phyloP scores from a whole-genome alignment of 2,797 vertebrate species.

The Danio tinwini region DNA sequence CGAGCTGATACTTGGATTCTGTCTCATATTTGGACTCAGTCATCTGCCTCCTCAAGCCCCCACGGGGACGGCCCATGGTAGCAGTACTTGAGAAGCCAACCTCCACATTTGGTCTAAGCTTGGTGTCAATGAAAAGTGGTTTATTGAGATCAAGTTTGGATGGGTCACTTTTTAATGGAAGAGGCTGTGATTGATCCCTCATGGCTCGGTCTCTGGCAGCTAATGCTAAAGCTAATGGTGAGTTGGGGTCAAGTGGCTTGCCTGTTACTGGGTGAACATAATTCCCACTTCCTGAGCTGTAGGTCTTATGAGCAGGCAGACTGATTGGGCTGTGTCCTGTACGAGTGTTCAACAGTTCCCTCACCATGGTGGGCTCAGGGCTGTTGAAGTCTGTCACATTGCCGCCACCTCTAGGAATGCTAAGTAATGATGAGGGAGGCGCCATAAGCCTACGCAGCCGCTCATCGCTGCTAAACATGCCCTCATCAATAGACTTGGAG shows the following conservation, averaged over 20 bases:
- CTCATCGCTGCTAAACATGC: constrained; percentile 80
- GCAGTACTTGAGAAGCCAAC: constrained; percentile 76
- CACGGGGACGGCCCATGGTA: constrained; percentile 74
- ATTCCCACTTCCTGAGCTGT: constrained; percentile 70
- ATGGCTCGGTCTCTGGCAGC: constrained; percentile 88
- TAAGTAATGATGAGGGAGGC: constrained; percentile 72
- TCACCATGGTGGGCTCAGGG: constrained; percentile 72
- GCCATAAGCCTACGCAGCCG: constrained; percentile 75
- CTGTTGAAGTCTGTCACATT: constrained; percentile 79
- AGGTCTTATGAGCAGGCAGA: constrained; percentile 69
- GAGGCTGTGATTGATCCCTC: constrained; percentile 84
- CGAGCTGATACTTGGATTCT: constrained; percentile 73
- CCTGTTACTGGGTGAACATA: constrained; percentile 88
- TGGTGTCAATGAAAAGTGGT: constrained; percentile 89
- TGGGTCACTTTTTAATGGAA: constrained; percentile 64
- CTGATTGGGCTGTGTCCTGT: constrained; percentile 79
- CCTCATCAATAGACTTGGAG: constrained; percentile 83
- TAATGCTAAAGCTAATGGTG: constrained; percentile 86
- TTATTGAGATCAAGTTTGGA: constrained; percentile 88
- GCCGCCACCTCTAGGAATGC: constrained; percentile 71
- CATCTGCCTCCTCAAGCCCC: constrained; percentile 83
- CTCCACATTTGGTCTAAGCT: constrained; percentile 83
- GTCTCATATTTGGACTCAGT: constrained; percentile 83
- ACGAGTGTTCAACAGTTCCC: constrained; percentile 72
- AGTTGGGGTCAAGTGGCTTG: constrained; percentile 87